These are phyloP conservation scores for Octopus sinensis DNA, from an alignment of 1,140 invertebrate species.

Conservation along the genomic window DNA sequence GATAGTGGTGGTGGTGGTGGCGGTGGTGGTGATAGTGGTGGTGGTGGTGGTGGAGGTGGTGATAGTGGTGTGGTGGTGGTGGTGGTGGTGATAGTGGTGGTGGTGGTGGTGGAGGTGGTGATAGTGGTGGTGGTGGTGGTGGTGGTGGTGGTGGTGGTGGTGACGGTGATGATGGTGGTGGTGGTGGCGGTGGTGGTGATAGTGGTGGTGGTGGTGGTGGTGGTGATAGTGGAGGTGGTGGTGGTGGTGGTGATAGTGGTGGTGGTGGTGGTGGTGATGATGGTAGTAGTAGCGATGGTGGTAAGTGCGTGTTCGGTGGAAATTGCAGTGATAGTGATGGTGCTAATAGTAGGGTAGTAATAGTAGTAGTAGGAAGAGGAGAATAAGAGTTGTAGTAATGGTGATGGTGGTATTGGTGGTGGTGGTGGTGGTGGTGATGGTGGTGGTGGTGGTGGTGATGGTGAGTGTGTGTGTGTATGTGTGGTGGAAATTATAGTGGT, in stretches of 20 bases:
- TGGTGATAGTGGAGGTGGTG: neutral
- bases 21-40: neutral
- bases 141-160: neutral
- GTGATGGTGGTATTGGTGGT: neutral
- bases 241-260: neutral
- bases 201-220: too few species aligned
- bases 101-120: too few species aligned
- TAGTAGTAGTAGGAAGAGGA: neutral
- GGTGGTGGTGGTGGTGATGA: neutral
- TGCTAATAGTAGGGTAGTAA: too few species aligned
- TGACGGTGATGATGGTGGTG: neutral
- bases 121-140: too few species aligned
- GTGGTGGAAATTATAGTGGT: too few species aligned
- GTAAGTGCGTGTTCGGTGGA: neutral
- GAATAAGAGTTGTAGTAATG: neutral
- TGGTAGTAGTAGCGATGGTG: neutral
- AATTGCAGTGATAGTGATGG: neutral
- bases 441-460: neutral
- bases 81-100: neutral
- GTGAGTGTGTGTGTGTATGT: neutral
- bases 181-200: neutral
- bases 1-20: too few species aligned
- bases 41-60: neutral
- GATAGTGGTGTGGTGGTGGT: neutral
- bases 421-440: neutral